A percentile compares a stretch with the other conserved stretches of the same genome.
Evolutionary conservation across 2,797 vertebrate species (phyloP).

Genomic region (Salmo trutta): DNA sequence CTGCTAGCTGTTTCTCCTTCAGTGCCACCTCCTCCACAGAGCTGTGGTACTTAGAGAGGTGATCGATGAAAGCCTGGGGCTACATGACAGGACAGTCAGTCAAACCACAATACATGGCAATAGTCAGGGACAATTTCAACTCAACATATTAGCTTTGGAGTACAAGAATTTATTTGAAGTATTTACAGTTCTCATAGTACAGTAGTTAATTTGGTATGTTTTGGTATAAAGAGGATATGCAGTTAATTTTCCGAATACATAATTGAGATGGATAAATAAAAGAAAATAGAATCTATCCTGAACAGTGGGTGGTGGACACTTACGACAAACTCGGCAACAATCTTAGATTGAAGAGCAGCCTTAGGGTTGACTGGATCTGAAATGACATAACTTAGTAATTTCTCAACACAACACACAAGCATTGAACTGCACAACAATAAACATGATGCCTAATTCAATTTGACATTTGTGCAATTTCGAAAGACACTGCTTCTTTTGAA

Average conservation of each 20-base stretch:
- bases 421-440: not conserved
- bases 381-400: slow-evolving; percentile 22
- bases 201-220: not conserved
- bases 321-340: slow-evolving; percentile 97
- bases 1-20: slow-evolving; percentile 92
- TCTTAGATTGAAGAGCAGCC: slow-evolving; percentile 90
- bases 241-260: not conserved
- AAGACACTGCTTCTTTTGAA: not conserved
- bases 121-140: not conserved
- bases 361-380: slow-evolving; percentile 84
- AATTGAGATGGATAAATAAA: not conserved
- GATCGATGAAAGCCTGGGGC: slow-evolving; percentile 91
- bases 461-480: not conserved
- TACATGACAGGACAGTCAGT: slow-evolving; percentile 51
- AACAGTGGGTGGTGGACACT: slow-evolving; percentile 53
- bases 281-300: not conserved
- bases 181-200: not conserved
- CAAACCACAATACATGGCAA: slow-evolving; percentile 9
- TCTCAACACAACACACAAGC: not conserved
- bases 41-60: slow-evolving; percentile 84
- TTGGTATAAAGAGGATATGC: not conserved
- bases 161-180: not conserved
- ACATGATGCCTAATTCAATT: not conserved
- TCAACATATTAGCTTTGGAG: not conserved
- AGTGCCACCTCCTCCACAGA: slow-evolving; percentile 90